A percentile compares a stretch with the other conserved stretches of the same genome.
These are phyloP conservation scores for Drosophila cognata DNA, from an alignment of 2,888 invertebrate genomes.

Conservation along the genomic window DNA sequence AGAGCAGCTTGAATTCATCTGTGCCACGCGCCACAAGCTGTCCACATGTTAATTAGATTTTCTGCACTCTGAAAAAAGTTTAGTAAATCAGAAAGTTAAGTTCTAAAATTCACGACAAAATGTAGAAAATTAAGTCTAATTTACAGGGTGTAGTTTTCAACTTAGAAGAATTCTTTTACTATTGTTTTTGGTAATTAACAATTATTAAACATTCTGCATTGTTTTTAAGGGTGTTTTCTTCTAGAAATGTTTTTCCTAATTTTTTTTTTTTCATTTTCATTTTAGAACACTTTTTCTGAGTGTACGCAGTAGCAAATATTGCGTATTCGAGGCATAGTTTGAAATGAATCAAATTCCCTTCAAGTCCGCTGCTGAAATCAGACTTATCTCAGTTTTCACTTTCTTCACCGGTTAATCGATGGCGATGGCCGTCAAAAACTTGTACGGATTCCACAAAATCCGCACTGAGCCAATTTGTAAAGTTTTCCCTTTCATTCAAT, in stretches of 20 bases:
- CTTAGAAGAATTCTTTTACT: no score
- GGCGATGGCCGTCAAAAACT: background rate
- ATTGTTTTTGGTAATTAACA: no score
- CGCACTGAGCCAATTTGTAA: slow-evolving; percentile 60
- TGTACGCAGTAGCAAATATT: slow-evolving; percentile 8
- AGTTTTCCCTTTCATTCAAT: slow-evolving; percentile 49
- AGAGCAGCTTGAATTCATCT: background rate
- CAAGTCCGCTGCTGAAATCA: slow-evolving; percentile 12
- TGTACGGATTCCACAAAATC: slow-evolving; percentile 18
- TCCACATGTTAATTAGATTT: background rate
- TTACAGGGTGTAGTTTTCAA: background rate
- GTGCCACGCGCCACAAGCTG: background rate
- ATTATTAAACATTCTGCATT: no score
- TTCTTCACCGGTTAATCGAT: slow-evolving; percentile 9
- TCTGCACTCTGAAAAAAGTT: background rate
- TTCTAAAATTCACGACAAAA: background rate
- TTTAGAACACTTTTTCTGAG: background rate
- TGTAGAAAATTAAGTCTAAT: background rate
- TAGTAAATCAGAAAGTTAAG: background rate
- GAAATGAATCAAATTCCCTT: background rate
- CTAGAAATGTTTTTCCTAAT: no score
- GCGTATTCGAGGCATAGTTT: slow-evolving; percentile 26
- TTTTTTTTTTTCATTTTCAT: no score
- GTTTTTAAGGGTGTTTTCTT: no score
- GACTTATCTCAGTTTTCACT: slow-evolving; percentile 1